A percentile compares a stretch with the other conserved stretches of the same genome.
phyloP scores from a whole-genome alignment of 2,113 vertebrate genomes.

The Onychorhynchus coronatus region DNA sequence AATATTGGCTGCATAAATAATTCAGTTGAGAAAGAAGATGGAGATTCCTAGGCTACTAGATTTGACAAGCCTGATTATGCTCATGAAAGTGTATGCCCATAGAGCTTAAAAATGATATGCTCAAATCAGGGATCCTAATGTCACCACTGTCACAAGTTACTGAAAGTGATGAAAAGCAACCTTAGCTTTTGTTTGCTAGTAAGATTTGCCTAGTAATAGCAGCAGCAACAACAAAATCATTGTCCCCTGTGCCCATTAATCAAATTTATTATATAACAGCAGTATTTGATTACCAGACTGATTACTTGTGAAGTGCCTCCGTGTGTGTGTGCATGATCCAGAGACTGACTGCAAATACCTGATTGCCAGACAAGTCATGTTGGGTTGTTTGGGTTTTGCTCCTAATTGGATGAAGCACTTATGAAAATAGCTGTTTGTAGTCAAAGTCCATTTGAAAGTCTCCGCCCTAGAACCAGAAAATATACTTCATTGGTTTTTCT shows the following conservation, averaged over 20 bases:
- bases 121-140: background rate
- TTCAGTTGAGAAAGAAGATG: background rate
- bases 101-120: background rate
- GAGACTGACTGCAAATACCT: background rate
- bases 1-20: slow-evolving; percentile 34
- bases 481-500: background rate
- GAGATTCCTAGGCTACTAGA: background rate
- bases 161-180: background rate
- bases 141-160: background rate
- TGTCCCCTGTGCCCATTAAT: background rate
- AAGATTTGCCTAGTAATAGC: background rate
- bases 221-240: background rate
- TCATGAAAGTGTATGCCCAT: background rate
- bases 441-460: background rate
- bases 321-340: background rate
- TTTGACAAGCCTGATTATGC: background rate
- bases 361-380: background rate
- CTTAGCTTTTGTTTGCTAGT: background rate
- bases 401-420: background rate
- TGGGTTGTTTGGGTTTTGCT: background rate
- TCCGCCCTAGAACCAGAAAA: background rate
- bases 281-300: background rate
- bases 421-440: background rate
- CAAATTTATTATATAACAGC: background rate
- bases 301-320: background rate